Base-by-base conservation (phyloP, 2,888 invertebrate genomes). In the Mesorhabditis belari region DNA sequence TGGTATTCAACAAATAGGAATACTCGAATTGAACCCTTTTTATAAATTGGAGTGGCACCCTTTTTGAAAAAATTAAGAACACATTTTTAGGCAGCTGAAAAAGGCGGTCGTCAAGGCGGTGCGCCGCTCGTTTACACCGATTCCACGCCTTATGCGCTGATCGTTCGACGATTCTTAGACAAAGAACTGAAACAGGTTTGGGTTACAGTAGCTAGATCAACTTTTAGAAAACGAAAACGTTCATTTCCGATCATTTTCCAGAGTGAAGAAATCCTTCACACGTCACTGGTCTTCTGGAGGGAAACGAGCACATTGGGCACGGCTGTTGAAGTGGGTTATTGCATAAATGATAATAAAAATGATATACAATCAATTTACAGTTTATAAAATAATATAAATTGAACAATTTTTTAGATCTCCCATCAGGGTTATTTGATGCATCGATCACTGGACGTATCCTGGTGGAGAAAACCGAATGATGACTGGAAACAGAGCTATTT, bases 401-500 rank as follows among this genome's bases (percentile, higher is more conserved):
- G 57, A 1, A n/a, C 12, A 44, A 44, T 44, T 44, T 12, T n/a
- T 44, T 44, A 17, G 17, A 19, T 19, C 2, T 21, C 51, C 21
- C 19, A 21, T 21, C n/a, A 51, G 3, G 3, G n/a, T 12, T 51
- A 51, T 51, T 2, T 21, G n/a, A 19, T 51, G n/a, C 51, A 19
- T 12, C 9, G 23, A 51, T n/a, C 51, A 23, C 23, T 35, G 19
- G n/a, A 19, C 19, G 60, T 64, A 49, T 69, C 63, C 28, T 59
- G 69, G 35, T 73, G 75, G 73, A 25, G 61, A 23, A 63, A 55
- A 55, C 56, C 52, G 12, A 53, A 29, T 26, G 54, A 49, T 19
- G 70, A 75, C 23, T 75, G 67, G 65, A 51, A 62, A 44, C 69
- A 73, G 54, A 54, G 60, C 49, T 74, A 65, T 58, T 74, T 74